Evolutionary conservation across 2,113 vertebrate genomes (phyloP), one percentile per base, ranked within the genome.

Genomic region (Sturnus vulgaris): DNA sequence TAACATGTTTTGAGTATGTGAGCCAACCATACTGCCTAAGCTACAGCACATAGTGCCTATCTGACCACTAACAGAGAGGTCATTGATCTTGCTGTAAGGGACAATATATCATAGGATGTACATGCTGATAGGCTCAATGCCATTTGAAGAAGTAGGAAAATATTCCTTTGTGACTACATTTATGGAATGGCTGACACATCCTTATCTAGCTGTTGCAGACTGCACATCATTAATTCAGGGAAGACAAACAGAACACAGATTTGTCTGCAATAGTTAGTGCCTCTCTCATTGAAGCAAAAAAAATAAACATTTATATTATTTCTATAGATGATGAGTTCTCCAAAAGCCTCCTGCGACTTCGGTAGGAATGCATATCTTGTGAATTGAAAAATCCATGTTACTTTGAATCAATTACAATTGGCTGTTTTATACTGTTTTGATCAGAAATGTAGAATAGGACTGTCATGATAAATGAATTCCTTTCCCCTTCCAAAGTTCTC

Each of bases 201-300:
- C 78, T 95, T 97, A 96, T 97, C 96, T 95, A 92, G 91, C 52
- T 81, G 39, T 83, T 96, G 60, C 95, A 96, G 97, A 82, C 88
- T 87, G 73, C 49, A 37, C 88, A 78, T 77, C 86, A 86, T 66
- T 90, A 94, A 92, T 71, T 33, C 35, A 83, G 8, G 15, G 79
- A 90, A 93, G 72, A 83, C 70, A 90, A 86, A 87, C 17, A 64
- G 17, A 95, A 87, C 4, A 50, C 8, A 49, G 9, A 27, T 65
- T 72, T 73, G 60, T 44, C 79, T 79, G 28, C 77, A 94, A 68
- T 15, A 80, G 33, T 69, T 57, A 31, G 16, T 27, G 7, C 35
- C 37, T 86, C 76, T 64, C 55, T 75, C n/a, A 79, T 76, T 81
- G 55, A 77, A 80, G 10, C 4, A 7, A 73, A 88, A 73, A 75